Percentiles rank a stretch among this genome's conserved stretches.
phyloP scores from a whole-genome alignment of 1,140 invertebrate species.

The Drosophila asahinai region DNA sequence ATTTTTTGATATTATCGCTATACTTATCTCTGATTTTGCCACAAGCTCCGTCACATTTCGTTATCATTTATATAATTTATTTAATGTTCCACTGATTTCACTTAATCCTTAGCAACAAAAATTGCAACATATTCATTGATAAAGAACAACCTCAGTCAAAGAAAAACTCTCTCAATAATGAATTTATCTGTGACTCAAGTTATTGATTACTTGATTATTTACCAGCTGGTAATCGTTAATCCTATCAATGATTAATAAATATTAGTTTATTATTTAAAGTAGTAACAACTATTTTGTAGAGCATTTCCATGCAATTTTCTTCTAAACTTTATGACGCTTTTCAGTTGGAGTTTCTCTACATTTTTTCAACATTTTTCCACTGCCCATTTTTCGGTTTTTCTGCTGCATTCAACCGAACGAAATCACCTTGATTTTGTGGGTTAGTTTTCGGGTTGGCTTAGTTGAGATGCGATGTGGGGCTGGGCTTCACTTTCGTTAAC shows the following conservation, averaged over 20 bases:
- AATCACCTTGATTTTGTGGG: slow-evolving; percentile 46
- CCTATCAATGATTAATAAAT: slow-evolving; percentile 15
- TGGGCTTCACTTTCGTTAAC: slow-evolving; percentile 33
- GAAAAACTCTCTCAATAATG: background rate
- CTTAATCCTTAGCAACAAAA: background rate
- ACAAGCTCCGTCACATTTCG: background rate
- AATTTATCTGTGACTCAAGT: slow-evolving; percentile 3
- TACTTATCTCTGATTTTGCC: background rate
- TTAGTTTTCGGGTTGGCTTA: slow-evolving; percentile 22
- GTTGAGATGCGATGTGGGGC: slow-evolving; percentile 5
- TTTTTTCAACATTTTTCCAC: background rate
- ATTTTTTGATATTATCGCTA: background rate
- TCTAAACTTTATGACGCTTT: background rate
- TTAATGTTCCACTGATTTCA: background rate
- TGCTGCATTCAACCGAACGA: slow-evolving; percentile 25
- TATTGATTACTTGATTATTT: slow-evolving; percentile 17
- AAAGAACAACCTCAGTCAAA: slow-evolving; percentile 1
- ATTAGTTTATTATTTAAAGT: background rate
- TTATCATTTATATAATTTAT: slow-evolving; percentile 17
- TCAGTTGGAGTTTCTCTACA: background rate
- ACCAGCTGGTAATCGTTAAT: slow-evolving; percentile 12
- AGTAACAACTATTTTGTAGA: background rate
- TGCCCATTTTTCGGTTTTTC: slow-evolving; percentile 6
- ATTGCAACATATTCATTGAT: slow-evolving; percentile 13
- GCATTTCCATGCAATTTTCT: slow-evolving; percentile 4